Conservation (phyloP, 2,797 vertebrate species). For the Champsocephalus gunnari region DNA sequence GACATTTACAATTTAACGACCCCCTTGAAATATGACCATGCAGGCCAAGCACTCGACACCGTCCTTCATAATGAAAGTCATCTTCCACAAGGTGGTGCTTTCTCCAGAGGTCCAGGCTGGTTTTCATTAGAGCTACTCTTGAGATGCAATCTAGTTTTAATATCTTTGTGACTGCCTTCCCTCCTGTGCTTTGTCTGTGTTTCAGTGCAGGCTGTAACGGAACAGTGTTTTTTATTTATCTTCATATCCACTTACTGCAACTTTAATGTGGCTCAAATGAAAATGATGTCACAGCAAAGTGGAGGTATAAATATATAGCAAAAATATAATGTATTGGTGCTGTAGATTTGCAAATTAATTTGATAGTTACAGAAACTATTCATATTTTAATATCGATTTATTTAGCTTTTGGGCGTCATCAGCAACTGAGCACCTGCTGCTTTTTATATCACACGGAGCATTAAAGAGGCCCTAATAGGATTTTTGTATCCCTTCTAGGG, state of each 20-base stretch:
- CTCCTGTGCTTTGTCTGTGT: background rate
- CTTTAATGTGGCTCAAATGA: background rate
- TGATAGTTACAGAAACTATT: background rate
- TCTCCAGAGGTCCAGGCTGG: background rate
- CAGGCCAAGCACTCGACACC: background rate
- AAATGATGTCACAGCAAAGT: background rate
- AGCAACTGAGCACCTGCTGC: background rate
- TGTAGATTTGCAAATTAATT: background rate
- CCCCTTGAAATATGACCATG: background rate
- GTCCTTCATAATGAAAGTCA: conserved; percentile 16
- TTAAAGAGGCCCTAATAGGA: no score
- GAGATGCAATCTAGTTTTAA: background rate
- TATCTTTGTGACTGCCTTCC: background rate
- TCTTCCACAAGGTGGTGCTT: conserved; percentile 18
- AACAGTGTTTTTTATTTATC: background rate
- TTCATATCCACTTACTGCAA: background rate
- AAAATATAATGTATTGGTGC: background rate
- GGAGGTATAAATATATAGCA: background rate
- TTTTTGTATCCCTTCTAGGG: no score
- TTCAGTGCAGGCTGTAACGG: background rate
- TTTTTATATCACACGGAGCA: conserved; percentile 17
- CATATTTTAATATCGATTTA: no score
- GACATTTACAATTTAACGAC: background rate
- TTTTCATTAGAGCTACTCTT: conserved; percentile 8
- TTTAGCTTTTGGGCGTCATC: background rate